Evolutionary conservation across 2,888 invertebrate genomes (phyloP).

Genomic region (Tethea ocularis): DNA sequence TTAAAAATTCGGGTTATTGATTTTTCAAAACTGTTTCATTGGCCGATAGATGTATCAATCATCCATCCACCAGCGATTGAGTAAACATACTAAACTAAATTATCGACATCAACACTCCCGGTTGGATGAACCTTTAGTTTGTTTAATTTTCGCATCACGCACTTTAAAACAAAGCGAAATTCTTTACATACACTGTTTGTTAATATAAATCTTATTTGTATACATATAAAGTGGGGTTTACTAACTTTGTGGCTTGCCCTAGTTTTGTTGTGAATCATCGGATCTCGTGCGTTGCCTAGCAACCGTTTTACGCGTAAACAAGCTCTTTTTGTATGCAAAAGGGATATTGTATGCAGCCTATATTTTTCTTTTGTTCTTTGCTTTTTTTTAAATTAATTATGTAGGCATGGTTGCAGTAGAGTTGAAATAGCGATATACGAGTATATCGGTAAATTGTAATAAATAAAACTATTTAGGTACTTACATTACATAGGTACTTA

Average conservation of each 20-base stretch:
- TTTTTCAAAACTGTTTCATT: too few relatives aligned
- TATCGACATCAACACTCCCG: not conserved
- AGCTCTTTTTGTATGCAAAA: not conserved
- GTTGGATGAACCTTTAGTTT: not conserved
- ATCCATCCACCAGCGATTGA: not conserved
- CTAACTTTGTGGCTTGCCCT: not conserved
- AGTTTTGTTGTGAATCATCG: not conserved
- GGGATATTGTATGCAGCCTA: not conserved
- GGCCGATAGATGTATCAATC: not conserved
- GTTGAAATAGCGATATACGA: not conserved
- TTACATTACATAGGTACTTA: too few relatives aligned
- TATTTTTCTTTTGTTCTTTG: not conserved
- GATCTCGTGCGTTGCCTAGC: constrained; percentile 10
- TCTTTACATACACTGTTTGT: not conserved
- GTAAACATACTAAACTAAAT: not conserved
- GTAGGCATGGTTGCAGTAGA: not conserved
- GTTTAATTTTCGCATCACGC: not conserved
- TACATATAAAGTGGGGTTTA: not conserved
- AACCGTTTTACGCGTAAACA: constrained; percentile 6
- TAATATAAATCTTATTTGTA: not conserved
- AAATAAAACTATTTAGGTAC: not conserved
- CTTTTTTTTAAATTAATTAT: not conserved
- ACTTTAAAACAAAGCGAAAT: not conserved
- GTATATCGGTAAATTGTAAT: not conserved
- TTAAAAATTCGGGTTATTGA: too few relatives aligned